These are phyloP conservation scores for Turnix velox DNA, from an alignment of 2,113 vertebrate species.

Conservation along the genomic window DNA sequence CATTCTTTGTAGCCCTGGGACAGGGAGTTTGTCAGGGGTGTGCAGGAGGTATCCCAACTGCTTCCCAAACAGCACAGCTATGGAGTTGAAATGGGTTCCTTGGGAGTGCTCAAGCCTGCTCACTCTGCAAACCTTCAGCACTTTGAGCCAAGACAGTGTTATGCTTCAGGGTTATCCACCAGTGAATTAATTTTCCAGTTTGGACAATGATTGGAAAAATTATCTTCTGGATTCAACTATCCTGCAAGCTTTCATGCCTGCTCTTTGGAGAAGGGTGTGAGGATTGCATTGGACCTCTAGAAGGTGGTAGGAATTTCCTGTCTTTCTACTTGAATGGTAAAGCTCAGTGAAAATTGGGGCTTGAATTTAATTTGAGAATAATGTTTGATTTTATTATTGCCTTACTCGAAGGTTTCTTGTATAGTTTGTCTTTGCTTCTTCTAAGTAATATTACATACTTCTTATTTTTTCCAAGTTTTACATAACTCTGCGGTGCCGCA, in stretches of 20 bases:
- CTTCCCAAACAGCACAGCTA: accelerated
- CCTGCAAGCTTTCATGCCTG: neutral
- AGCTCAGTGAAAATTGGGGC: neutral
- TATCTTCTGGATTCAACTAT: neutral
- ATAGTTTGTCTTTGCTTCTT: neutral
- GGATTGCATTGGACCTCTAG: neutral
- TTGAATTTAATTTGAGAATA: neutral
- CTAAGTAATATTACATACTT: neutral
- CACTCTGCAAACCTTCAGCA: neutral
- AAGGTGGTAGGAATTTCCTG: neutral
- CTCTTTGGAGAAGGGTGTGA: neutral
- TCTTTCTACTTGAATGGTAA: neutral
- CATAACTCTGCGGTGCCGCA: neutral
- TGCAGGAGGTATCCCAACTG: neutral
- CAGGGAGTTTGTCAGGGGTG: neutral
- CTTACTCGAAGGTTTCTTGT: neutral
- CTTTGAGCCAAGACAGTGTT: neutral
- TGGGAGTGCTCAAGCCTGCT: neutral
- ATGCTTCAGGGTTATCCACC: neutral
- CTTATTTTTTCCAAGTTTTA: neutral
- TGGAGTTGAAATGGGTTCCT: neutral
- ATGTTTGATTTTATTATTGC: neutral
- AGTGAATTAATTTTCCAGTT: neutral
- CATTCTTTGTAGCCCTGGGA: neutral
- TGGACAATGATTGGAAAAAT: neutral